Evolutionary conservation across 2,888 invertebrate species (phyloP).

Genomic region (Habrosyne pyritoides): DNA sequence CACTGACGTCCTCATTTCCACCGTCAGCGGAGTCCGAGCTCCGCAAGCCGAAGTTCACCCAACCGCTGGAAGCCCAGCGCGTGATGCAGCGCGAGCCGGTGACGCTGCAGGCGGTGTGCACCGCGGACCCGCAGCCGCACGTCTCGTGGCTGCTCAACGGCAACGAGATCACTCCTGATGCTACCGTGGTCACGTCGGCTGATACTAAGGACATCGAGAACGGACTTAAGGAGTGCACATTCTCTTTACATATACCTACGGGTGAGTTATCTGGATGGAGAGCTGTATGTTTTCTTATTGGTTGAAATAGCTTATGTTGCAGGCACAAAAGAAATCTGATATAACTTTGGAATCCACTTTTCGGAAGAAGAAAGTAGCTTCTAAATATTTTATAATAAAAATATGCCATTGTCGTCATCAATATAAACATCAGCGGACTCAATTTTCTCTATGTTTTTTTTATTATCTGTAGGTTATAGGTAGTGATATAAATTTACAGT

Average conservation of each 20-base stretch:
- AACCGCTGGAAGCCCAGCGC: slow-evolving; percentile 87
- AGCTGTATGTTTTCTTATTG: no score
- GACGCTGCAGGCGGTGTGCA: slow-evolving; percentile 88
- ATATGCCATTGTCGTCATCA: no score
- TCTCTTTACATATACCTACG: slow-evolving; percentile 89
- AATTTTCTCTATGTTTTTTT: no score
- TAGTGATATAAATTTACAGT: no score
- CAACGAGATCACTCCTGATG: slow-evolving; percentile 85
- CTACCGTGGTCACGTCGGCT: slow-evolving; percentile 85
- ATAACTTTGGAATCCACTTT: no score
- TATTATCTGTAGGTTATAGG: no score
- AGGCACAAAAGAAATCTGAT: no score
- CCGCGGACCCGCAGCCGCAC: slow-evolving; percentile 95
- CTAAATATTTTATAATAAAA: no score
- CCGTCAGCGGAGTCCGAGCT: slow-evolving; percentile 88
- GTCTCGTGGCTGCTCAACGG: slow-evolving; percentile 93
- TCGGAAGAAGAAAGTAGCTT: no score
- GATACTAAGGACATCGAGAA: slow-evolving; percentile 88
- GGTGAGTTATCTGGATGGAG: no score
- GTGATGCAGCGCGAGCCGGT: slow-evolving; percentile 88
- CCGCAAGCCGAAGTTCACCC: slow-evolving; percentile 89
- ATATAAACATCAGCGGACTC: no score
- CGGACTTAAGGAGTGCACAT: slow-evolving; percentile 91
- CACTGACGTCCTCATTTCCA: slow-evolving; percentile 10
- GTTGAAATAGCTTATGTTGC: no score